Base-by-base conservation (phyloP, 2,888 invertebrate species). In the Torymus aiolomorphi region DNA sequence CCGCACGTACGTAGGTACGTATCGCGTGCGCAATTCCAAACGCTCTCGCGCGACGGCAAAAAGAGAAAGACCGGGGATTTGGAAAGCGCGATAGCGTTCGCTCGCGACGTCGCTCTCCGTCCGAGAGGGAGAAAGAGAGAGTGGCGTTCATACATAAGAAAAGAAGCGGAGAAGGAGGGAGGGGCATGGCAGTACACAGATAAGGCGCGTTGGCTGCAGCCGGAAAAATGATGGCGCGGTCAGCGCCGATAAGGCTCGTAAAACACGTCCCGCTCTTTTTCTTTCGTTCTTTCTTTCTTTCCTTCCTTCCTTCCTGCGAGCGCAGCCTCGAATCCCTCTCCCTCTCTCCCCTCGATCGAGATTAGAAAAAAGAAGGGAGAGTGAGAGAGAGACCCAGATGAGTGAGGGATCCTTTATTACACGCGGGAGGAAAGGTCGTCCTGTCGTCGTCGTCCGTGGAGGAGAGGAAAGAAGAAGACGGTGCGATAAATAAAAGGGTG, bases 181-280 rank as follows among this genome's bases (percentile, higher is more conserved):
- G 20, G 52, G 62, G 42, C 56, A 10, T 13, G 31, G 42, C 31
- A 20, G 59, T 59, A 24, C 61, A 42, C 71, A 14, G 59, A 78
- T 67, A 61, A 67, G 67, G 42, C 10, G 24, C 42, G 54, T 13
- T 51, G 10, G 31, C 14, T 20, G 49, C 20, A 10, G 13, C 14
- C 54, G 76, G 52, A 72, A 78, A 66, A 63, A 59, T 42, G 59
- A 54, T 49, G 61, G 54, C 61, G 72, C n/a, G 51, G n/a, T n/a
- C 70, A 13, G 31, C 16, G 49, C 72, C 65, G 74, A 79, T 79
- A 79, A 75, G 54, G 14, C 79, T 75, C 70, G 75, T 79, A 79
- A 75, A 79, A 66, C 65, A 70, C 69, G 51, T 78, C 62, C 18
- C 57, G 16, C n/a, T 57, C n/a, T 13, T n/a, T 57, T 57, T n/a